Percentiles rank a stretch among this genome's conserved stretches.
These are phyloP conservation scores for Drosophila santomea DNA, from an alignment of 1,140 invertebrate genomes.

Conservation along the genomic window DNA sequence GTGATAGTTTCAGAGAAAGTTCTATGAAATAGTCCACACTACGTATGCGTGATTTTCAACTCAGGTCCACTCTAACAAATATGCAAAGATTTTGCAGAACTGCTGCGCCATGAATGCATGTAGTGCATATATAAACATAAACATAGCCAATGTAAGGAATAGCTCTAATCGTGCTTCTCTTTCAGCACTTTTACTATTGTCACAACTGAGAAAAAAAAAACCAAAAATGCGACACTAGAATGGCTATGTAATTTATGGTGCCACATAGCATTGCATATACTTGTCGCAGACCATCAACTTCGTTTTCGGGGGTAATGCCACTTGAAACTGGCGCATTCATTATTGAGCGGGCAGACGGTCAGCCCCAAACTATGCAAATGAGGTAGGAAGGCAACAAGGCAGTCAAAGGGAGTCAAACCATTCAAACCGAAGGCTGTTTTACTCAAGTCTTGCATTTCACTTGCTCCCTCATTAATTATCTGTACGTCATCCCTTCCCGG, in stretches of 20 bases:
- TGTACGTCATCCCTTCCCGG: constrained; percentile 11
- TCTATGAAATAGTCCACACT: background rate
- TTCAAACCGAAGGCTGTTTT: background rate
- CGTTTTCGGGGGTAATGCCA: constrained; percentile 18
- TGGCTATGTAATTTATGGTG: background rate
- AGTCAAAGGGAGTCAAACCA: constrained; percentile 6
- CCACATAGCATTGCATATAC: background rate
- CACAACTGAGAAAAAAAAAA: constrained; percentile 1
- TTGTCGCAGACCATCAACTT: background rate
- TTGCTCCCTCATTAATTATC: background rate
- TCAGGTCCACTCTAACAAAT: constrained; percentile 6
- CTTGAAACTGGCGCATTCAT: constrained; percentile 10
- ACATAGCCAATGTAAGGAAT: constrained; percentile 5
- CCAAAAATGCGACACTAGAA: background rate
- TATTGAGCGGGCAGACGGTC: constrained; percentile 3
- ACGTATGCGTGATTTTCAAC: constrained; percentile 13
- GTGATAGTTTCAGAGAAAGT: no score
- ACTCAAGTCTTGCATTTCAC: background rate
- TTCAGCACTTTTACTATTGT: constrained; percentile 5
- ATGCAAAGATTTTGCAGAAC: constrained; percentile 27
- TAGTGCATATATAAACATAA: constrained; percentile 7
- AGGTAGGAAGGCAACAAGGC: background rate
- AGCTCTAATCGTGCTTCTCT: constrained; percentile 9
- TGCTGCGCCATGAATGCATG: constrained; percentile 12
- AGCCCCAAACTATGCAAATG: constrained; percentile 11